Percentiles rank a stretch among this genome's conserved stretches.
phyloP scores from a whole-genome alignment of 2,113 vertebrate species.

The Vidua chalybeata region DNA sequence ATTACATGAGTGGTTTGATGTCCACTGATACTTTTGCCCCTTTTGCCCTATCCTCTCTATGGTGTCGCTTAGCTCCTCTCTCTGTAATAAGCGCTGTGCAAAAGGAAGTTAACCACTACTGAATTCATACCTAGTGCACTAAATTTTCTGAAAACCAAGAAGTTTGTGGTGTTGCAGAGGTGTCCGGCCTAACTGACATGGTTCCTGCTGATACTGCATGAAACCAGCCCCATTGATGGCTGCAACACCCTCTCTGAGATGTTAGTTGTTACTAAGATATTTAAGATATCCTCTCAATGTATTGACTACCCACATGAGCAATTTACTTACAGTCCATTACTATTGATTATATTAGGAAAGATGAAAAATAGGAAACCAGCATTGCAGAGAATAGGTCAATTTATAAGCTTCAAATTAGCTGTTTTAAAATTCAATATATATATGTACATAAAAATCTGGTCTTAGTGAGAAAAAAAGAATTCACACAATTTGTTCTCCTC shows the following conservation, averaged over 20 bases:
- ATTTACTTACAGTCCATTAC: constrained; percentile 15
- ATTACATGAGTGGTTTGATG: not conserved
- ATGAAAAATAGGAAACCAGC: constrained; percentile 31
- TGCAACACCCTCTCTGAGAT: not conserved
- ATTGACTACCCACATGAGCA: not conserved
- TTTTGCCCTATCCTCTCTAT: not conserved
- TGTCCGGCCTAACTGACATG: not conserved
- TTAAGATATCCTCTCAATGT: not conserved
- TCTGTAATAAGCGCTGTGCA: not conserved
- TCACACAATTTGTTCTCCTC: not conserved
- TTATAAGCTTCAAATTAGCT: constrained; percentile 20
- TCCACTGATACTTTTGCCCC: not conserved
- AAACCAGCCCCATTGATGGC: not conserved
- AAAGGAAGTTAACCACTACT: not conserved
- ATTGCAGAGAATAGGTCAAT: not conserved
- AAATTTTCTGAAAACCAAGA: not conserved
- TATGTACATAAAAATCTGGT: not conserved
- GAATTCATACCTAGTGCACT: not conserved
- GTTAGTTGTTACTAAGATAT: not conserved
- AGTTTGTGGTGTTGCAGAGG: not conserved
- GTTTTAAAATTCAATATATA: constrained; percentile 18
- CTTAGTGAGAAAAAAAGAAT: not conserved
- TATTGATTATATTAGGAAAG: constrained; percentile 26
- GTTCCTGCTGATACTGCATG: not conserved
- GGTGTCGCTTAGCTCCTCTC: not conserved